phyloP scores from a whole-genome alignment of 2,888 invertebrate genomes.

The Cetonia aurata region DNA sequence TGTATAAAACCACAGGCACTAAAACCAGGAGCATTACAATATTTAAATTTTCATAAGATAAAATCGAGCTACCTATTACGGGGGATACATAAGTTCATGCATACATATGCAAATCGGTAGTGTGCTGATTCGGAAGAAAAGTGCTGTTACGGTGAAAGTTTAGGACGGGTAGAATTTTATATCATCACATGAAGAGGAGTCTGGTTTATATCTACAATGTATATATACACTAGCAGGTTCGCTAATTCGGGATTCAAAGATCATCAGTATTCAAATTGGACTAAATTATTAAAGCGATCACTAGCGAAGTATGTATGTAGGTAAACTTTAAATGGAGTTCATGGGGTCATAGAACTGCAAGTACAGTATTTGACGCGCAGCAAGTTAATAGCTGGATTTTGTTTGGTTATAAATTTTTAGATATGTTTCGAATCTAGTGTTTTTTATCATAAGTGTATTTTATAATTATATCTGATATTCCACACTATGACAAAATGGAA shows the following conservation, averaged over 20 bases:
- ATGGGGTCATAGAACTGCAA: constrained; percentile 12
- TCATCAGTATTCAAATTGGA: constrained; percentile 38
- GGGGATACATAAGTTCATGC: constrained; percentile 16
- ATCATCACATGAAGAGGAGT: not conserved
- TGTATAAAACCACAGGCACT: not conserved
- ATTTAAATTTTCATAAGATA: not conserved
- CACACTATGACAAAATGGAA: no score
- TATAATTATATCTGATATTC: not conserved
- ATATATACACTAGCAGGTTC: not conserved
- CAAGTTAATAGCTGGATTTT: no score
- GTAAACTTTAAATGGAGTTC: constrained; percentile 24
- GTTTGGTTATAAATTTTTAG: no score
- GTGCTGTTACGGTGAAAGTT: constrained; percentile 15
- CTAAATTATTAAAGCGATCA: constrained; percentile 34
- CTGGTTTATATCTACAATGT: constrained; percentile 5
- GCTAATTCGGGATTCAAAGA: constrained; percentile 33
- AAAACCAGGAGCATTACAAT: not conserved
- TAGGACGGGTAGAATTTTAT: constrained; percentile 1
- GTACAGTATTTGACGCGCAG: no score
- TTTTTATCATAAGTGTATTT: not conserved
- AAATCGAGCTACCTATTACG: constrained; percentile 9
- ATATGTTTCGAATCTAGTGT: no score
- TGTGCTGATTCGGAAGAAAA: constrained; percentile 12
- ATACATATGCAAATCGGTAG: constrained; percentile 14
- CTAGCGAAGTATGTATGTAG: constrained; percentile 5